These are phyloP conservation scores for Sphenopsis melanotis DNA, from an alignment of 2,797 vertebrate species.

Conservation along the genomic window DNA sequence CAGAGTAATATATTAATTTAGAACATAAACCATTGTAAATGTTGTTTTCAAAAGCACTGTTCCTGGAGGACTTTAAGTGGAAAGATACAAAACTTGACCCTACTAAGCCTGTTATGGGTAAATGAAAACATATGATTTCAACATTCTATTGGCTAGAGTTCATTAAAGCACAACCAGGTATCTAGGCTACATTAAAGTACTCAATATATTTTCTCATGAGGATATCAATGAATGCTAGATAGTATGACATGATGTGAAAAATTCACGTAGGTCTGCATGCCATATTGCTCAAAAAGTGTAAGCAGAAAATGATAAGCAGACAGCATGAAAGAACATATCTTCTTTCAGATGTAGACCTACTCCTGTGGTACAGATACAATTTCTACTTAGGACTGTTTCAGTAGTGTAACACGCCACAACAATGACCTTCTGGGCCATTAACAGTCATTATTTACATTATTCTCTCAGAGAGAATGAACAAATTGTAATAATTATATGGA, in stretches of 20 bases:
- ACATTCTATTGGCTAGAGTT: background rate
- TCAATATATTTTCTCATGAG: background rate
- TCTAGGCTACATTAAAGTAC: background rate
- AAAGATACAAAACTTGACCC: background rate
- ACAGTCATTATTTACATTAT: background rate
- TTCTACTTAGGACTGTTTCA: background rate
- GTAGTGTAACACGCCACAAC: background rate
- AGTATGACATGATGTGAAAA: background rate
- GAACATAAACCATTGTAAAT: background rate
- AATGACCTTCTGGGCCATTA: background rate
- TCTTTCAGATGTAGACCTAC: background rate
- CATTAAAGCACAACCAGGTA: background rate
- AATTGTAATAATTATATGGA: background rate
- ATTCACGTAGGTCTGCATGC: rapidly evolving
- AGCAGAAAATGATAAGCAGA: background rate
- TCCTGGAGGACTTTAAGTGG: background rate
- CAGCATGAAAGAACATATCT: background rate
- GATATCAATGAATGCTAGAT: background rate
- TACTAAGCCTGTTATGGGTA: background rate
- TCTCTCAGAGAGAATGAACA: background rate
- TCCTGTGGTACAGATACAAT: background rate
- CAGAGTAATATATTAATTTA: background rate
- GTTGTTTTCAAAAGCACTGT: background rate
- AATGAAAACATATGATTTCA: background rate
- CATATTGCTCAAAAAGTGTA: background rate